These are phyloP conservation scores for Zelostemma sp. DNA, from an alignment of 1,140 invertebrate species.

Conservation along the genomic window DNA sequence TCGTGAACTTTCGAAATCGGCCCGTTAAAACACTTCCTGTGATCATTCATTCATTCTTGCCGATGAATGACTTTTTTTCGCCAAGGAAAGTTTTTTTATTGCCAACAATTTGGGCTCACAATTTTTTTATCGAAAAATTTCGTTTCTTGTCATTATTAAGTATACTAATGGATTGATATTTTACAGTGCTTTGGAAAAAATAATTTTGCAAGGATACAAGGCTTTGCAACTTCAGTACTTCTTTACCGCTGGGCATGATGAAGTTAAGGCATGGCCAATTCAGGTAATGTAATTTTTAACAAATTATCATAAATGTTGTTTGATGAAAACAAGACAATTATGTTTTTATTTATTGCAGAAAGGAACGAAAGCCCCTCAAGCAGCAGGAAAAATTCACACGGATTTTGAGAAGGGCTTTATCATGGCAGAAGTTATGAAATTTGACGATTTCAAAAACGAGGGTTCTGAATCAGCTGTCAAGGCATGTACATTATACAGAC, in stretches of 20 bases:
- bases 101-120: no score
- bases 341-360: constrained; percentile 75
- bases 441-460: constrained; percentile 96
- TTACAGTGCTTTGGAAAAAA: constrained; percentile 91
- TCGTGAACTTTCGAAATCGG: constrained; percentile 22
- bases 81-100: no score
- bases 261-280: constrained; percentile 99
- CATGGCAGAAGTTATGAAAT: constrained; percentile 99
- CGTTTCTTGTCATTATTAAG: no score
- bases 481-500: constrained; percentile 62
- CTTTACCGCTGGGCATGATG: constrained; percentile 96
- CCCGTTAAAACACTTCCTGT: constrained; percentile 24
- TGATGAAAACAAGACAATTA: constrained; percentile 36
- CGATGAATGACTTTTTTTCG: constrained; percentile 28
- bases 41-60: constrained; percentile 30
- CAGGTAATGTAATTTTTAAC: constrained; percentile 77
- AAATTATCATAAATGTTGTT: no score
- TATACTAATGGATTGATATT: constrained; percentile 16
- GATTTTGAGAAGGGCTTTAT: constrained; percentile 99
- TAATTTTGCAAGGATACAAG: constrained; percentile 97
- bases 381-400: constrained; percentile 97
- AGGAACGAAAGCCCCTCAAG: constrained; percentile 97
- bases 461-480: constrained; percentile 92
- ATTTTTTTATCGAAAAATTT: no score
- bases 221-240: constrained; percentile 96